These are phyloP conservation scores for Gobius niger DNA, from an alignment of 2,113 vertebrate species.

Conservation along the genomic window DNA sequence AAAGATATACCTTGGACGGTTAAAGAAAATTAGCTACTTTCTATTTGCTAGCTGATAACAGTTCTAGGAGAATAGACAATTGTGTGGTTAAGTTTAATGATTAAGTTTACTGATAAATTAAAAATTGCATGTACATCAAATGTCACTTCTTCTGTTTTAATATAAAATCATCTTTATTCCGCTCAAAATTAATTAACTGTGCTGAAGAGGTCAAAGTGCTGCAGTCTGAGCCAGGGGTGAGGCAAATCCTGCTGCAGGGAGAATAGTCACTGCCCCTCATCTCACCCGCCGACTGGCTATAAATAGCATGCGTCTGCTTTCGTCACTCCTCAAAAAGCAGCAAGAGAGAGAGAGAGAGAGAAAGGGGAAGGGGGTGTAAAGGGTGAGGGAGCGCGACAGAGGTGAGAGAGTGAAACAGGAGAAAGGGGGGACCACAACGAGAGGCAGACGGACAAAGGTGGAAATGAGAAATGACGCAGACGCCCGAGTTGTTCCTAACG, in stretches of 20 bases:
- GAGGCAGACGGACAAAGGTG: slow-evolving; percentile 22
- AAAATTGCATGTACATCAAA: not conserved
- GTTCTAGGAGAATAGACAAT: not conserved
- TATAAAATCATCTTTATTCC: not conserved
- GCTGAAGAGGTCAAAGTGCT: slow-evolving; percentile 32
- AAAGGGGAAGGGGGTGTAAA: not conserved
- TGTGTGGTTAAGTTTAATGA: not conserved
- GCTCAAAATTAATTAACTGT: slow-evolving; percentile 5
- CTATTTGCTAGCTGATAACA: not conserved
- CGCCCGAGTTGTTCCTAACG: slow-evolving; percentile 34
- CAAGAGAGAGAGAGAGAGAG: not conserved
- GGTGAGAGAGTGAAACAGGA: not conserved
- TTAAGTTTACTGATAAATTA: not conserved
- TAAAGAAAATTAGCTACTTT: slow-evolving; percentile 4
- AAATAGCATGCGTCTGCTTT: slow-evolving; percentile 71
- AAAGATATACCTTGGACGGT: not conserved
- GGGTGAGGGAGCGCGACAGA: not conserved
- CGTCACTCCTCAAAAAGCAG: slow-evolving; percentile 52
- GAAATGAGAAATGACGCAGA: slow-evolving; percentile 32
- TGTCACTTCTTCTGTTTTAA: slow-evolving; percentile 16
- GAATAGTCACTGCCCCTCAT: slow-evolving; percentile 53
- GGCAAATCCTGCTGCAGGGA: slow-evolving; percentile 25
- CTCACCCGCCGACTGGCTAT: slow-evolving; percentile 61
- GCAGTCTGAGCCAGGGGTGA: slow-evolving; percentile 18
- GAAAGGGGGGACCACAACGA: slow-evolving; percentile 8